Evolutionary conservation across 2,888 invertebrate species (phyloP).

Genomic region (Mystacides longicornis): DNA sequence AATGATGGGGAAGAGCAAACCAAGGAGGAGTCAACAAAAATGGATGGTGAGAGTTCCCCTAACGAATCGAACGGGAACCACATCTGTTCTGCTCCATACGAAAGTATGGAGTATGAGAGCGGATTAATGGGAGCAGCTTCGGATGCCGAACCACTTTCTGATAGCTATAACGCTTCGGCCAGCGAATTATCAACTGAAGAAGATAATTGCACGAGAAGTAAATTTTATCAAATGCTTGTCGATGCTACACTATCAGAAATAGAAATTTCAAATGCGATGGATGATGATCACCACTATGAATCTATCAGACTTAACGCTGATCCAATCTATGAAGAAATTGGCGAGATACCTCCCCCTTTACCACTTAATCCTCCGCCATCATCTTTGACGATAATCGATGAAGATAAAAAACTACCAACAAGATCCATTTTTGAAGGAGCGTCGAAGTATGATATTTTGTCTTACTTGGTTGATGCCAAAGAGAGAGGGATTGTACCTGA

Average conservation of each 20-base stretch:
- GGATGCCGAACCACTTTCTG: conserved; percentile 53
- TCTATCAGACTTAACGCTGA: conserved; percentile 59
- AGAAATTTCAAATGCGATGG: conserved; percentile 53
- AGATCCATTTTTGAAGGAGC: conserved; percentile 72
- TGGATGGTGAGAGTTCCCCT: conserved; percentile 28
- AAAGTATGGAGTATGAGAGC: conserved; percentile 65
- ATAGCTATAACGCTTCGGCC: conserved; percentile 65
- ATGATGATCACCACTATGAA: conserved; percentile 66
- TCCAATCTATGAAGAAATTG: conserved; percentile 73
- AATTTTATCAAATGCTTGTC: conserved; percentile 66
- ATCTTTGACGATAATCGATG: conserved; percentile 56
- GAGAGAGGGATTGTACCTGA: conserved; percentile 65
- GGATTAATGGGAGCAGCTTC: conserved; percentile 43
- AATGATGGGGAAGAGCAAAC: conserved; percentile 21
- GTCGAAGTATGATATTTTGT: conserved; percentile 83
- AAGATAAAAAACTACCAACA: conserved; percentile 58
- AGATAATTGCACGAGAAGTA: conserved; percentile 57
- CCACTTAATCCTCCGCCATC: conserved; percentile 72
- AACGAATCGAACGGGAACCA: conserved; percentile 42
- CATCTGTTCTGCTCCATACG: conserved; percentile 66
- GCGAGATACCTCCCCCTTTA: conserved; percentile 69
- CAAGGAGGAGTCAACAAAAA: conserved; percentile 27
- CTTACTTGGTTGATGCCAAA: conserved; percentile 81
- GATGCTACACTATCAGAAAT: conserved; percentile 64
- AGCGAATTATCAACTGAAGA: conserved; percentile 59